Evolutionary conservation across 2,113 vertebrate genomes (phyloP).

Genomic region (Neogale vison): DNA sequence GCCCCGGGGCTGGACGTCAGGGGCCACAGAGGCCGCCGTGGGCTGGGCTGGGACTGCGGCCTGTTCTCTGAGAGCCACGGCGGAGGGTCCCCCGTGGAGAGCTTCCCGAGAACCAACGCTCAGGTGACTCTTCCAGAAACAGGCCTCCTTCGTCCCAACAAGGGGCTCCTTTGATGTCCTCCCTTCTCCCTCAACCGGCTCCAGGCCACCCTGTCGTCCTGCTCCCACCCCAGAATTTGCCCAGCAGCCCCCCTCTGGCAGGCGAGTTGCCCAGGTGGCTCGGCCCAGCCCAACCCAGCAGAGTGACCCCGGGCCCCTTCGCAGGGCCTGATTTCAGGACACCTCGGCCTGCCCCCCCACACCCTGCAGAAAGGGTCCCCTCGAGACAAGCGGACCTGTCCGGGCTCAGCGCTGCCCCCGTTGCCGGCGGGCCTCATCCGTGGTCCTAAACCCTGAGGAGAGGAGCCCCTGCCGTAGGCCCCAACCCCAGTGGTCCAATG

Average conservation of each 20-base stretch:
- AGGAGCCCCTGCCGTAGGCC: background rate
- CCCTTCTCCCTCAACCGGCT: background rate
- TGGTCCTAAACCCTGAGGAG: background rate
- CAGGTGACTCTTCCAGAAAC: background rate
- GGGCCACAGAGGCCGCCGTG: background rate
- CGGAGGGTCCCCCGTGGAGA: background rate
- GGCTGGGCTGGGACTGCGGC: background rate
- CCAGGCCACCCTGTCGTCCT: background rate
- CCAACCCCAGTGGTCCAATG: background rate
- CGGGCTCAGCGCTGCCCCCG: background rate
- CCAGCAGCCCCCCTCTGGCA: background rate
- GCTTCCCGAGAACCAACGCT: background rate
- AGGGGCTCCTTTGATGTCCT: background rate
- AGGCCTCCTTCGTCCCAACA: constrained; percentile 47
- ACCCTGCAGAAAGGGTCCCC: background rate
- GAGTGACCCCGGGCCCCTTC: background rate
- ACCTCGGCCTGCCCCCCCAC: background rate
- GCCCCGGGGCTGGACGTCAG: background rate
- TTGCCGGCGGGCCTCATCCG: background rate
- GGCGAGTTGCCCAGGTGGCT: background rate
- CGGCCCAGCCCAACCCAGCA: background rate
- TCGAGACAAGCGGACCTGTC: background rate
- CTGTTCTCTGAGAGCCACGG: rapidly evolving
- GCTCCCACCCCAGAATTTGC: background rate
- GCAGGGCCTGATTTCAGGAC: background rate